phyloP scores from a whole-genome alignment of 2,888 invertebrate species.

The Cyclophora punctaria region DNA sequence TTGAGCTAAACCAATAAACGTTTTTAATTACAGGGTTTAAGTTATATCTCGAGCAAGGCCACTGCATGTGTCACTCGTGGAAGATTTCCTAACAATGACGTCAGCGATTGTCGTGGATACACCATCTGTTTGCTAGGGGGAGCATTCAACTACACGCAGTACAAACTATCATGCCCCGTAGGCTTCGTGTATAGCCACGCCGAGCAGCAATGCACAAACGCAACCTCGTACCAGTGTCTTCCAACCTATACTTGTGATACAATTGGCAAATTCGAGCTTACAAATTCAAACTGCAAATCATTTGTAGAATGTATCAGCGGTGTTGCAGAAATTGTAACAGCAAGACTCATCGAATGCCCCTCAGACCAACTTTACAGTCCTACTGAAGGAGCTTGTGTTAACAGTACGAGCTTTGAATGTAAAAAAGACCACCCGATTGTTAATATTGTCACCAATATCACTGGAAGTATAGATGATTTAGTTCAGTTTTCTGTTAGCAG shows the following conservation, averaged over 20 bases:
- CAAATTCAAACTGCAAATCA: conserved; percentile 32
- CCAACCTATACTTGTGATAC: conserved; percentile 38
- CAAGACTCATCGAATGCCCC: conserved; percentile 45
- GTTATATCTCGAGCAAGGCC: conserved; percentile 29
- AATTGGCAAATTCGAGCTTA: conserved; percentile 33
- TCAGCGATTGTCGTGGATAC: conserved; percentile 48
- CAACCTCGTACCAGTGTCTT: conserved; percentile 46
- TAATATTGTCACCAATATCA: too few species aligned
- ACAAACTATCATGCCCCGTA: conserved; percentile 50
- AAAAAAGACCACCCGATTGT: too few species aligned
- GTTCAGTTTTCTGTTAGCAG: too few species aligned
- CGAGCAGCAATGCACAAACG: conserved; percentile 51
- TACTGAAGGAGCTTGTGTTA: conserved; percentile 31
- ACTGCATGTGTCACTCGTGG: conserved; percentile 42
- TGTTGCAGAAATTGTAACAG: conserved; percentile 34
- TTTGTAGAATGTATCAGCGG: conserved; percentile 48
- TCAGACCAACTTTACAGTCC: conserved; percentile 32
- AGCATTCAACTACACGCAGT: conserved; percentile 36
- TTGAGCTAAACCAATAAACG: conserved; percentile 8
- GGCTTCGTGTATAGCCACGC: conserved; percentile 51
- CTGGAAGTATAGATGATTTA: too few species aligned
- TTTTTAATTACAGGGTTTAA: conserved; percentile 45
- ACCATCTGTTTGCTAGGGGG: conserved; percentile 50
- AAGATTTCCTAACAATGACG: conserved; percentile 47
- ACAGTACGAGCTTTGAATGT: conserved; percentile 17